Evolutionary conservation across 2,888 invertebrate genomes (phyloP).

Genomic region (Gandaritis pyraliata): DNA sequence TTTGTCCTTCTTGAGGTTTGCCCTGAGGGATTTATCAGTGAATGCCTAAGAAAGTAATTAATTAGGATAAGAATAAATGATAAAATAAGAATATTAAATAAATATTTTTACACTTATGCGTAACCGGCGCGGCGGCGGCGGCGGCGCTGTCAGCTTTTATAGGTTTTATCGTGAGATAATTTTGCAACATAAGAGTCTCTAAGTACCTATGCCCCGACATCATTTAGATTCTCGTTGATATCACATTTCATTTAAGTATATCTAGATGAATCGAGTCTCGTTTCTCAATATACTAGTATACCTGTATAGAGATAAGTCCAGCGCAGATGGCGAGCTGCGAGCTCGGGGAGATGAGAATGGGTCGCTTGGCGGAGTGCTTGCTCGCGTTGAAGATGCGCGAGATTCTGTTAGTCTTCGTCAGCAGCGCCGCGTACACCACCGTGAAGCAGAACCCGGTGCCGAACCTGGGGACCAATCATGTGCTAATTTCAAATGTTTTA

Average conservation of each 20-base stretch:
- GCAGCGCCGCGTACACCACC: conserved; percentile 97
- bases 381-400: conserved; percentile 98
- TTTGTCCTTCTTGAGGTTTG: conserved; percentile 8
- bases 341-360: conserved; percentile 95
- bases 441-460: conserved; percentile 98
- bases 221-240: no score
- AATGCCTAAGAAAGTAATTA: background rate
- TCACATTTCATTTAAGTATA: no score
- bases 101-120: no score
- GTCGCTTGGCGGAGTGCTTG: conserved; percentile 96
- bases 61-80: background rate
- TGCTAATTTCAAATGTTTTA: no score
- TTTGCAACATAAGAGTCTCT: no score
- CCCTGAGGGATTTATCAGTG: conserved; percentile 16
- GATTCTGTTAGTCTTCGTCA: conserved; percentile 99
- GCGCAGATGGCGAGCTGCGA: conserved; percentile 96
- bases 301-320: conserved; percentile 94
- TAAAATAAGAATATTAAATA: no score
- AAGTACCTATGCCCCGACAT: no score
- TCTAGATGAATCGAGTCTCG: no score
- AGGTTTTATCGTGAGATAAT: no score
- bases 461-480: conserved; percentile 84
- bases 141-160: no score
- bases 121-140: no score
- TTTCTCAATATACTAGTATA: no score